Evolutionary conservation across 2,113 vertebrate genomes (phyloP), one percentile per base, ranked within the genome.

Genomic region (Chionodraco myersi): DNA sequence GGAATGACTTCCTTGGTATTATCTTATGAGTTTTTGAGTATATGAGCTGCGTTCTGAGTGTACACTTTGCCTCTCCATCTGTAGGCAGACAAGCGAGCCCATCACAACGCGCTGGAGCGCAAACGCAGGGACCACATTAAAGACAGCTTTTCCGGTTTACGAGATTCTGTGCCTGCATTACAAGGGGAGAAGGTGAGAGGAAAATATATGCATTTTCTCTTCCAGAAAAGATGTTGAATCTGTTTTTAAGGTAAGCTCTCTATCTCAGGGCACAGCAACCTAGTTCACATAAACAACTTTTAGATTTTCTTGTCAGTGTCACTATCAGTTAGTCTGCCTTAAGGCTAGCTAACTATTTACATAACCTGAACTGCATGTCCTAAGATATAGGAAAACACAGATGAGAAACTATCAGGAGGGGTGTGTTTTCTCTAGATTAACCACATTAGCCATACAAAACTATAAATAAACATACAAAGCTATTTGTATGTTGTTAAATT

Each of bases 71-170:
- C 9, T 14, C 2, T 77, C 0, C 60, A 64, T 64, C 82, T 90
- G 34, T 92, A 99, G 97, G 97, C 97, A 79, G 97, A 98, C 93
- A 99, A 99, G 93, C 94, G 97, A 91, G 97, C 97, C 92, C 97
- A 99, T 83, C 97, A 99, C 92, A 99, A 99, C 44, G 97, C 97
- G 80, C 95, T 98, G 95, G 97, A 99, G 94, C 96, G 97, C 82
- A 99, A 99, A 92, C 97, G 97, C 83, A 96, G 97, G 96, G 97
- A 99, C 96, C 97, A 99, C 95, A 99, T 99, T 91, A 99, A 99
- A 94, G 97, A 99, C 95, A 98, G 97, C 91, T 99, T 98, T 91
- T 96, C 97, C 92, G 96, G 97, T 95, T 94, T 99, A 94, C 96
- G 97, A 88, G 97, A 99, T 86, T 99, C 97, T 0, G 97, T 99